A percentile compares a stretch with the other conserved stretches of the same genome.
Conservation (phyloP, 2,797 vertebrate genomes). For the Ataeniobius toweri region DNA sequence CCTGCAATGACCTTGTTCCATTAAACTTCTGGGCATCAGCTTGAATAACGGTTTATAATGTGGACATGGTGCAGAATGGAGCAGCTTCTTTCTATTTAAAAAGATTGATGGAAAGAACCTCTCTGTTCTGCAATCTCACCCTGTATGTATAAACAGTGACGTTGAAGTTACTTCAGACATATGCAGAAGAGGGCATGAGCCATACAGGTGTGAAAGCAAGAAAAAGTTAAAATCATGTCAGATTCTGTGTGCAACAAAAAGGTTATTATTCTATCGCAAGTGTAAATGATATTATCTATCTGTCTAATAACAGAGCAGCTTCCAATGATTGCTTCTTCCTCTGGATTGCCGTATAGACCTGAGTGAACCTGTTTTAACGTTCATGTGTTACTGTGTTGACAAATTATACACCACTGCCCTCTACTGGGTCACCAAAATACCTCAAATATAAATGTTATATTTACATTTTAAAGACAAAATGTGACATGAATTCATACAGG, state of each 20-base stretch:
- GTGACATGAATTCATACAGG: neutral
- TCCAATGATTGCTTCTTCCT: neutral
- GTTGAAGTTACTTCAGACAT: neutral
- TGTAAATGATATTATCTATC: neutral
- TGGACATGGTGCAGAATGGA: slow-evolving; percentile 8
- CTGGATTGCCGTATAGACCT: slow-evolving; percentile 11
- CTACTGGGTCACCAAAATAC: slow-evolving; percentile 22
- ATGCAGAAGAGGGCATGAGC: slow-evolving; percentile 14
- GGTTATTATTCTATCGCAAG: neutral
- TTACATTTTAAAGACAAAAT: neutral
- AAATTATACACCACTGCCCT: slow-evolving; percentile 53
- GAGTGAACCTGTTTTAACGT: slow-evolving; percentile 10
- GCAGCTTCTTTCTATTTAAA: neutral
- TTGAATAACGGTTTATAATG: slow-evolving; percentile 20
- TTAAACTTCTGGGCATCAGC: neutral
- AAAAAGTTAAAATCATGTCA: neutral
- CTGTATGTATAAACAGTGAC: slow-evolving; percentile 4
- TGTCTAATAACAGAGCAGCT: neutral
- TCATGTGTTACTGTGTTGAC: neutral
- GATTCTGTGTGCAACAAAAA: neutral
- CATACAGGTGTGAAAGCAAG: neutral
- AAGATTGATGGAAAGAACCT: neutral
- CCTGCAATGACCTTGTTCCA: slow-evolving; percentile 2
- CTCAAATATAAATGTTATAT: neutral
- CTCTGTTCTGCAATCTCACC: slow-evolving; percentile 9